Evolutionary conservation across 2,797 vertebrate genomes (phyloP).

Genomic region (Protonibea diacanthus): DNA sequence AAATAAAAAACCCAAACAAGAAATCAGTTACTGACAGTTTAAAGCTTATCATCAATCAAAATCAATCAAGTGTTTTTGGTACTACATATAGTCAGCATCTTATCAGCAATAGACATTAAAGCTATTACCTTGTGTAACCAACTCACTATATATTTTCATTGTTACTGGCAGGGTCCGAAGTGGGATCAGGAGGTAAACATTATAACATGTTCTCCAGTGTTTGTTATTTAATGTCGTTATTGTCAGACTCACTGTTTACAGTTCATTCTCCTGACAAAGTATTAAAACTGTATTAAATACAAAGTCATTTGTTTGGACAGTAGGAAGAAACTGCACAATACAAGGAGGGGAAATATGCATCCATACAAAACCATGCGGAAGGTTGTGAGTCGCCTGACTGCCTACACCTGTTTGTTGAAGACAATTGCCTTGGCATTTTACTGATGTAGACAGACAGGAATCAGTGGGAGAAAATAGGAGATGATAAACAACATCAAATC

Average conservation of each 20-base stretch:
- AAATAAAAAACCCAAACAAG: too few species aligned
- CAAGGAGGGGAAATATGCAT: background rate
- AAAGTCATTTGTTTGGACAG: background rate
- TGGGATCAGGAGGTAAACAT: background rate
- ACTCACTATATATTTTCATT: background rate
- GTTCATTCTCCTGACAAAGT: background rate
- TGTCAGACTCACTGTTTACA: background rate
- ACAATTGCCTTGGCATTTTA: conserved; percentile 15
- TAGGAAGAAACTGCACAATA: background rate
- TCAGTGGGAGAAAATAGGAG: background rate
- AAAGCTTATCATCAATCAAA: background rate
- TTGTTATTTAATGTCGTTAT: background rate
- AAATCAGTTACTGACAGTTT: background rate
- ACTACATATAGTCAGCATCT: background rate
- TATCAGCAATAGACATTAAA: background rate
- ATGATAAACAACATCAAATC: background rate
- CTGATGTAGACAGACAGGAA: background rate
- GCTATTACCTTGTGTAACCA: too few species aligned
- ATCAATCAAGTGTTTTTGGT: background rate
- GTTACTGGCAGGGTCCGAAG: background rate
- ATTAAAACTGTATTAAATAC: background rate
- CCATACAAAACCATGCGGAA: background rate
- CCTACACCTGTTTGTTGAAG: conserved; percentile 21
- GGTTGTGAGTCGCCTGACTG: conserved; percentile 18
- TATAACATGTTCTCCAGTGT: background rate